Evolutionary conservation across 2,113 vertebrate species (phyloP), one percentile per base, ranked within the genome.

Genomic region (Epinephelus lanceolatus): DNA sequence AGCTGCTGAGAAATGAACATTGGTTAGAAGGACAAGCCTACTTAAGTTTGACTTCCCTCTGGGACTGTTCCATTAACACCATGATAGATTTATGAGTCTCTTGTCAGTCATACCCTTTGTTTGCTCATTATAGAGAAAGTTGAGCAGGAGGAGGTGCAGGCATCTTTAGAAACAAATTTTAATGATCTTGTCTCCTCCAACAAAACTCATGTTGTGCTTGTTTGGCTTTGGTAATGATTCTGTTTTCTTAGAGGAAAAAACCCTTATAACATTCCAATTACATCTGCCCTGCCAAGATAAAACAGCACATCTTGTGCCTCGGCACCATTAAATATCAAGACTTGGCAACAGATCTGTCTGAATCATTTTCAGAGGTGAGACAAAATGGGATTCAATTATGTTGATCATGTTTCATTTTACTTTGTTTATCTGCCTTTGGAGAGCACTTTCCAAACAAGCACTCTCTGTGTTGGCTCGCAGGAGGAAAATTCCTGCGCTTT

Each of bases 81-180:
- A 9, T 60, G 85, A 88, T 61, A 85, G 91, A 94, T 94, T 94
- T 93, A 94, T 69, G 89, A 84, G 69, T 76, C 90, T 62, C 84
- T 78, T 88, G 83, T 92, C 85, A 80, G 88, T 82, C 76, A 37
- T 55, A 14, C 57, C 15, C 40, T 86, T 84, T 79, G 74, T 91
- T 88, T 81, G 45, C 81, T 83, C 61, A 66, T 90, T 82, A 83
- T 60, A 79, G 68, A 56, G 84, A 91, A 85, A 86, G 74, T 75
- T 33, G 88, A 91, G 80, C 74, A 85, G 76, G 80, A 68, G 59
- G 61, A 80, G 72, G 51, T 4, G 67, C 23, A 45, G 14, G 55
- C 67, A 18, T 52, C 75, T 78, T 77, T 52, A 63, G 3, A 65
- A 65, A 27, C 59, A 1, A 10, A 11, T 49, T 81, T 78, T 78